Base-by-base conservation (phyloP, 2,888 invertebrate species). In the Epirrhoe tristata region DNA sequence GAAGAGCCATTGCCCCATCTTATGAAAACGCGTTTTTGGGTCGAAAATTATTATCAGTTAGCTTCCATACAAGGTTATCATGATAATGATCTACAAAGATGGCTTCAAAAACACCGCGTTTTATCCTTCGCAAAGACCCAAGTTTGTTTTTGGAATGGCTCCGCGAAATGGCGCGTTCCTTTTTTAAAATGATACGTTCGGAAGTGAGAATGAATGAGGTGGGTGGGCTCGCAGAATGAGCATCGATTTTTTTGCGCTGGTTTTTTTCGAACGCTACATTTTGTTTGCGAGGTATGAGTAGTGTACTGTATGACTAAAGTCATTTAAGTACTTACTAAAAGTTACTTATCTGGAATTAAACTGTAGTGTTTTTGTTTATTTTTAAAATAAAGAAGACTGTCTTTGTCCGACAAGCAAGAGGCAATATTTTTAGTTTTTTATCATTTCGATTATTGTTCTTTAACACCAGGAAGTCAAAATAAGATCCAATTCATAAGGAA, bases 401-500 rank as follows among this genome's bases (percentile, higher is more conserved):
- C 24, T 3, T 39, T 2, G 36, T 2, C 8, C 36, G 7, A 39
- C 39, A 43, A 4, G 2, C 8, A 39, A 12, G 1, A 43, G 12
- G 34, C 34, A 34, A 43, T n/a, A 10, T 43, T 16, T 14, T 48
- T 51, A 10, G 1, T 24, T 46, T 31, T 31, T 53, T 53, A n/a
- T 32, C 17, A 48, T 10, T 14, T 31, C 50, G 12, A 17, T 36
- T 36, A 39, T 6, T 50, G n/a, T 66, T 66, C 63, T 62, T 66
- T 63, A 55, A 70, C 68, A 68, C 74, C 74, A 78, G 82, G 81
- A 83, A 83, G 73, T 70, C 59, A 73, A 73, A 63, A 61, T 67
- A 79, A 70, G 76, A 70, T 70, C 64, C 58, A 66, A 75, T 71
- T 69, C 77, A 76, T 77, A 79, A 81, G 82, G 84, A 84, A 89